A percentile compares a stretch with the other conserved stretches of the same genome.
phyloP scores from a whole-genome alignment of 2,113 vertebrate species.

The Engraulis encrasicolus region DNA sequence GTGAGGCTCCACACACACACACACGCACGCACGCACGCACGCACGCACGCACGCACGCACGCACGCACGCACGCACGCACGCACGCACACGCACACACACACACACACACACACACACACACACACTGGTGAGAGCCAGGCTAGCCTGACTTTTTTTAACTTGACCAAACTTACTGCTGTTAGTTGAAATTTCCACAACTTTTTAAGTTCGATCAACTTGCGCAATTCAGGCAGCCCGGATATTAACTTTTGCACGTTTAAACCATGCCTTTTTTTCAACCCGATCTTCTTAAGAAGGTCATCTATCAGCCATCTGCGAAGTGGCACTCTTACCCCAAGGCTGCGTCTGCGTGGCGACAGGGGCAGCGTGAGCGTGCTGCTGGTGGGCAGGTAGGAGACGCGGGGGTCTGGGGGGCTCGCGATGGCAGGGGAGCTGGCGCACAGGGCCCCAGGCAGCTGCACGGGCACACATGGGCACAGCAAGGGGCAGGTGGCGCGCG shows the following conservation, averaged over 20 bases:
- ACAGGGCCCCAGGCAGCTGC: slow-evolving; percentile 82
- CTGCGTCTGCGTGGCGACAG: slow-evolving; percentile 81
- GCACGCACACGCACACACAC: not conserved
- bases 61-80: not conserved
- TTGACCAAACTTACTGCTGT: no score
- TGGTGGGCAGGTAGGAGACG: slow-evolving; percentile 62
- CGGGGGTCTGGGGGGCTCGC: slow-evolving; percentile 74
- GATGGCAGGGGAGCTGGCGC: slow-evolving; percentile 82
- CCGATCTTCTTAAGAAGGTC: not conserved
- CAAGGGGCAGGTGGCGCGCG: slow-evolving; percentile 35
- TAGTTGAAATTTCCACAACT: no score
- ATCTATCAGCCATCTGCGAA: not conserved
- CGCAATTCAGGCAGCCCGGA: no score
- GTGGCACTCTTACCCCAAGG: slow-evolving; percentile 79
- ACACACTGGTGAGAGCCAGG: not conserved
- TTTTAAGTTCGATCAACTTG: no score
- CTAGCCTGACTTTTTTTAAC: no score
- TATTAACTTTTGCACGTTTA: no score
- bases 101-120: not conserved
- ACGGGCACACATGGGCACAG: slow-evolving; percentile 51
- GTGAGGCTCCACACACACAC: no score
- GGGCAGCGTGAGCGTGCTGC: slow-evolving; percentile 75
- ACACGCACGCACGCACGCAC: not conserved
- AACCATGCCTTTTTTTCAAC: no score
- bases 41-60: not conserved